A percentile compares a stretch with the other conserved stretches of the same genome.
Conservation (phyloP, 2,888 invertebrate genomes). For the Oasisia sp. region DNA sequence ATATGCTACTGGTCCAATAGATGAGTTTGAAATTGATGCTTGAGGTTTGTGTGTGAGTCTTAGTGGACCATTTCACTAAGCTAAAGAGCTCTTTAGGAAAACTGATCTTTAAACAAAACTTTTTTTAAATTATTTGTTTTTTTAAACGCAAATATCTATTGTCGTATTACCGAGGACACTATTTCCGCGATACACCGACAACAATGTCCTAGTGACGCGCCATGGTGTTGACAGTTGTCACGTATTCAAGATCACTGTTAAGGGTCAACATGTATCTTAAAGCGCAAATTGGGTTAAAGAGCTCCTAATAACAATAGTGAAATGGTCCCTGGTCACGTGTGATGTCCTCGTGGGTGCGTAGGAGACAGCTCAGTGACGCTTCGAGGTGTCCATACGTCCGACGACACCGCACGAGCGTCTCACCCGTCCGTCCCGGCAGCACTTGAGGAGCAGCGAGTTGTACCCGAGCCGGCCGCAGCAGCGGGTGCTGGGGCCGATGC, state of each 20-base stretch:
- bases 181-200: no score
- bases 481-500: neutral
- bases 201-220: no score
- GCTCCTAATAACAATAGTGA: no score
- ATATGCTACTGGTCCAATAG: neutral
- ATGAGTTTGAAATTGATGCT: neutral
- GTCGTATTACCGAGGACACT: no score
- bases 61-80: neutral
- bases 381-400: neutral
- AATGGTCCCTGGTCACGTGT: neutral
- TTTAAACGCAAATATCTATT: no score
- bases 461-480: neutral
- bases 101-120: no score
- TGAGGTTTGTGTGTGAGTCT: neutral
- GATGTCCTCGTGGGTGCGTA: neutral
- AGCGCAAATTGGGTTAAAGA: no score
- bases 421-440: neutral
- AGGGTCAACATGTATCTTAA: no score
- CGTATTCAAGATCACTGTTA: no score
- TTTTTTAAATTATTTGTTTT: no score
- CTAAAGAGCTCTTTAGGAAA: no score
- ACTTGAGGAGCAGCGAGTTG: slow-evolving; percentile 8
- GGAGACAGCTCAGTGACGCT: neutral
- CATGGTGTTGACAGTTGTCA: no score
- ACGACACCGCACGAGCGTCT: neutral